Conservation (phyloP, 2,888 invertebrate species). For the Arrhopalites spinosus region DNA sequence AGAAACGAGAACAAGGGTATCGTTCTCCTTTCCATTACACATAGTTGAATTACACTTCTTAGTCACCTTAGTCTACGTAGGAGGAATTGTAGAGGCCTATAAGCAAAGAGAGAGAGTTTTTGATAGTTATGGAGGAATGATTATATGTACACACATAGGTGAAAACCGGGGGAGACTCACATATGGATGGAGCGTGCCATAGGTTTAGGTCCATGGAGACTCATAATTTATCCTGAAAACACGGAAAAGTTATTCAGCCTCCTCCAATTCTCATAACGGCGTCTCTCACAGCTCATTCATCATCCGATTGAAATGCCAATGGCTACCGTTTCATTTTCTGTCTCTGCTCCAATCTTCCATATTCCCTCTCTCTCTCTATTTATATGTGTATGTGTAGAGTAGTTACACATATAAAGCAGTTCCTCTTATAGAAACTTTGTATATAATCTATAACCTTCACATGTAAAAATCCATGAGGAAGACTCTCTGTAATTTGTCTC, state of each 20-base stretch:
- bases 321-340: constrained; percentile 38
- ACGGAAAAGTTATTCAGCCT: constrained; percentile 46
- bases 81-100: neutral
- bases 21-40: neutral
- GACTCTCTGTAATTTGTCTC: neutral
- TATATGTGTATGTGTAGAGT: neutral
- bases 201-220: constrained; percentile 35
- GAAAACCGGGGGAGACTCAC: constrained; percentile 5
- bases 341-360: constrained; percentile 16
- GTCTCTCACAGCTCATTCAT: constrained; percentile 47
- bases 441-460: too few species aligned
- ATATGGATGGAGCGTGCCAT: constrained; percentile 37
- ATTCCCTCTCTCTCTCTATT: neutral
- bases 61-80: neutral
- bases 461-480: too few species aligned
- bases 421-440: too few species aligned
- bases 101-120: neutral
- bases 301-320: constrained; percentile 45
- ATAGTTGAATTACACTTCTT: neutral
- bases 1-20: neutral
- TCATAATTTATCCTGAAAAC: constrained; percentile 40
- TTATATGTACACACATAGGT: neutral
- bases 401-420: too few species aligned
- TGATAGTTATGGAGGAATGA: constrained; percentile 1
- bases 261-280: constrained; percentile 46